Percentiles rank a stretch among this genome's conserved stretches.
phyloP scores from a whole-genome alignment of 1,140 invertebrate genomes.

The Ceratina calcarata region DNA sequence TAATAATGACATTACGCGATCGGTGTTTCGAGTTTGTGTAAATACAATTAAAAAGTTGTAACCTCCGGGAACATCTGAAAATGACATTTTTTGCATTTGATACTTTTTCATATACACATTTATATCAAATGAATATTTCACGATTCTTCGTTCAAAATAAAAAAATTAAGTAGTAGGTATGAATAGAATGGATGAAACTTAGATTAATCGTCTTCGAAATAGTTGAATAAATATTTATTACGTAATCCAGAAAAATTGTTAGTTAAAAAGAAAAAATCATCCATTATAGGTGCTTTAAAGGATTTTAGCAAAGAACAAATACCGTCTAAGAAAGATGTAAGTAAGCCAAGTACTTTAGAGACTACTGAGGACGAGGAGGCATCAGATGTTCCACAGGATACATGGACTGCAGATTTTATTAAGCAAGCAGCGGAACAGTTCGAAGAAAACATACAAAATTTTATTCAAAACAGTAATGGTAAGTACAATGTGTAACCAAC shows the following conservation, averaged over 20 bases:
- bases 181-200: too few relatives aligned
- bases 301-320: slow-evolving; percentile 77
- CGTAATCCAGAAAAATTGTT: slow-evolving; percentile 2
- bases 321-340: slow-evolving; percentile 42
- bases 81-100: not conserved
- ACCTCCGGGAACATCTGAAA: slow-evolving; percentile 37
- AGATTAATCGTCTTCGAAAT: too few relatives aligned
- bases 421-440: slow-evolving; percentile 73
- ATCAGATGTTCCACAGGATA: slow-evolving; percentile 62
- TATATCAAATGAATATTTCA: not conserved
- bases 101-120: not conserved
- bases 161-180: too few relatives aligned
- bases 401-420: slow-evolving; percentile 74
- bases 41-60: slow-evolving; percentile 28
- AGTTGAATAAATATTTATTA: not conserved
- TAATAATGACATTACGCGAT: slow-evolving; percentile 27
- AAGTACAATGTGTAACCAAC: not conserved
- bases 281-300: slow-evolving; percentile 78
- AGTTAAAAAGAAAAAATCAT: slow-evolving; percentile 10
- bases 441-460: slow-evolving; percentile 70
- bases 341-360: slow-evolving; percentile 15
- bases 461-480: slow-evolving; percentile 71
- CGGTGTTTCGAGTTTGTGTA: not conserved
- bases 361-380: not conserved
- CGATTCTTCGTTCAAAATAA: not conserved